Conservation (phyloP, 2,113 vertebrate species). For the Caretta caretta region DNA sequence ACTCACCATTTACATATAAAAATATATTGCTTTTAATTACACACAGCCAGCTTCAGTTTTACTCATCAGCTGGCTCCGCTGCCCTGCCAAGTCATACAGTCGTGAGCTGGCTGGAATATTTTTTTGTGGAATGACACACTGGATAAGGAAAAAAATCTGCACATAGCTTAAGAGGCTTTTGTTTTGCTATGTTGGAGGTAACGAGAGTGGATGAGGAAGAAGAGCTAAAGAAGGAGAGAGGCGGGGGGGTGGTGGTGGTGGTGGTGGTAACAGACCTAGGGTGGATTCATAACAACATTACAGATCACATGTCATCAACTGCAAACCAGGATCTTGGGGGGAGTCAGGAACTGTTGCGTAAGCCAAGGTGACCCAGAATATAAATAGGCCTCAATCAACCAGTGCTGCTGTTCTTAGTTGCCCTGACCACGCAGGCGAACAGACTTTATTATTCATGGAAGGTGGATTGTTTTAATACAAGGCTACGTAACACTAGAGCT, state of each 20-base stretch:
- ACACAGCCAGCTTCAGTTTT: conserved; percentile 58
- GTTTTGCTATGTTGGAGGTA: not conserved
- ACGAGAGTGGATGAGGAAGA: not conserved
- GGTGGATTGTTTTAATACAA: not conserved
- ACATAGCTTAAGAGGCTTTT: conserved; percentile 15
- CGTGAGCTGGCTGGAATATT: conserved; percentile 43
- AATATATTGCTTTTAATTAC: conserved; percentile 73
- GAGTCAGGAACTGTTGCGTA: not conserved
- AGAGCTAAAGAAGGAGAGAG: not conserved
- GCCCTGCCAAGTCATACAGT: conserved; percentile 66
- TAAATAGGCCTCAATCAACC: not conserved
- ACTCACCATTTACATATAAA: conserved; percentile 66
- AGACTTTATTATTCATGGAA: not conserved
- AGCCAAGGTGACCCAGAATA: not conserved
- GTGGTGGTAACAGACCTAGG: not conserved
- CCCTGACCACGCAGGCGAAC: not conserved
- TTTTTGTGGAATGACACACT: conserved; percentile 52
- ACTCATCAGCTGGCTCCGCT: conserved; percentile 25
- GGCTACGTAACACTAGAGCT: not conserved
- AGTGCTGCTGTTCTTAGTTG: not conserved
- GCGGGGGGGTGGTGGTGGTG: not conserved
- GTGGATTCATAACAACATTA: not conserved
- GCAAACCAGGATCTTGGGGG: not conserved
- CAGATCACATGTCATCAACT: not conserved
- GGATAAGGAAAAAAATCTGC: conserved; percentile 41